Base-by-base conservation (phyloP, 35 echinoderm and acorn worm species). In the Anneissia japonica region DNA sequence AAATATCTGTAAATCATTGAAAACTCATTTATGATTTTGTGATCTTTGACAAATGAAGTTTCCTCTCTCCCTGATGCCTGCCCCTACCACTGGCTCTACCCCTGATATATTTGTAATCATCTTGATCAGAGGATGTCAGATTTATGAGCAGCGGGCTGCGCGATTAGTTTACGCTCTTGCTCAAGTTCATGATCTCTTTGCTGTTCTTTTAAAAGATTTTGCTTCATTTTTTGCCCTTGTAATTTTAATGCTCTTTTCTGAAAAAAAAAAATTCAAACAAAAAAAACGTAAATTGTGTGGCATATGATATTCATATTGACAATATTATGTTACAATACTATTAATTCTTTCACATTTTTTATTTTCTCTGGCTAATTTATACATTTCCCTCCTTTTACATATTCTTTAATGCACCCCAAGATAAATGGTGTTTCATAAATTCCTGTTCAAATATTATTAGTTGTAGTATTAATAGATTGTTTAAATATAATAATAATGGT, bases 201-300 rank as follows among this genome's bases (percentile, higher is more conserved):
- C 39, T 97, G 94, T 46, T 97, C 94, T 76, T 85, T 85, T 46
- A 86, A 74, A 12, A 97, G 75, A 76, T 97, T 97, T 46, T 89
- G 87, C 33, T 92, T 97, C 94, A 97, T 97, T 37, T 91, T 97
- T 76, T 97, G 94, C 21, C 87, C 88, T 56, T 97, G 94, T 51
- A 97, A 81, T 75, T 97, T 97, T 9, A 97, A 39, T 39, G 94
- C 94, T 87, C 87, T 89, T 84, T 92, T 97, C 94, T 97, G 74
- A 76, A 86, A 11, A 75, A 74, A 37, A 38, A 46, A 90, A 73
- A n/a, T n/a, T n/a, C n/a, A n/a, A n/a, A n/a, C n/a, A 10, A 35
- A 33, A 64, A 64, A 28, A 14, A 14, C 13, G 13, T 64, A 14
- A 64, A 14, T 64, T 64, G 51, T 14, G 12, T 64, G 51, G 51